Conservation (phyloP, 1,140 invertebrate genomes). For the Cylas formicarius region DNA sequence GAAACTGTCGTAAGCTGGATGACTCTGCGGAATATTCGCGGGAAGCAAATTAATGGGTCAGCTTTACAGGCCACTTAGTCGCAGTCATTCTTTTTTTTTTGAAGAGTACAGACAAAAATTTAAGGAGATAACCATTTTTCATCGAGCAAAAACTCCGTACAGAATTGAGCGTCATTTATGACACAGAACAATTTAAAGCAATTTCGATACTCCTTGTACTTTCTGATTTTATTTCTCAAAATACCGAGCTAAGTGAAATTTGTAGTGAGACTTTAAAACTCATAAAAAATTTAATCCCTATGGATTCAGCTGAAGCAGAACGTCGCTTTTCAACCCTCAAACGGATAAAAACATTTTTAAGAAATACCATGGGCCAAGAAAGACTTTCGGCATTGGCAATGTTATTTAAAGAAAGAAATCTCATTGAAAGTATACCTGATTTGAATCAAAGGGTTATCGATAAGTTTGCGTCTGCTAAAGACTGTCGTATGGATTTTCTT, state of each 20-base stretch:
- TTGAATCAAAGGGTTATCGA: conserved; percentile 4
- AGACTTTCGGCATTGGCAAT: conserved; percentile 4
- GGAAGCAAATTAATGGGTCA: neutral
- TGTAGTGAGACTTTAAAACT: conserved; percentile 2
- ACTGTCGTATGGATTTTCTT: conserved; percentile 4
- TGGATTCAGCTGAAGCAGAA: conserved; percentile 5
- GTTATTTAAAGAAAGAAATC: neutral
- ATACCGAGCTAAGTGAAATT: conserved; percentile 1
- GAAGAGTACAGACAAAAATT: conserved; percentile 4
- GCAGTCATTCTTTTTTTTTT: neutral
- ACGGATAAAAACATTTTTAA: conserved; percentile 1
- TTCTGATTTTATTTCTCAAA: conserved; percentile 5
- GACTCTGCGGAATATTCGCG: conserved; percentile 3
- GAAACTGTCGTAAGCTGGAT: neutral
- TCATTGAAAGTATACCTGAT: conserved; percentile 3
- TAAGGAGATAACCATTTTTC: neutral
- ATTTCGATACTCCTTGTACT: conserved; percentile 4
- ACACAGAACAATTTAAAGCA: conserved; percentile 1
- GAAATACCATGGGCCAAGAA: too few species aligned
- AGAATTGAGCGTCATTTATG: too few species aligned
- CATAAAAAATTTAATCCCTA: conserved; percentile 4
- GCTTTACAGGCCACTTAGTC: conserved; percentile 1
- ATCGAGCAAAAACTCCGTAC: conserved; percentile 1
- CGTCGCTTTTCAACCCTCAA: conserved; percentile 3
- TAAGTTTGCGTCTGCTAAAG: conserved; percentile 5